Percentiles rank a stretch among this genome's conserved stretches.
These are phyloP conservation scores for Tenualosa ilisha DNA, from an alignment of 2,797 vertebrate genomes.

Conservation along the genomic window DNA sequence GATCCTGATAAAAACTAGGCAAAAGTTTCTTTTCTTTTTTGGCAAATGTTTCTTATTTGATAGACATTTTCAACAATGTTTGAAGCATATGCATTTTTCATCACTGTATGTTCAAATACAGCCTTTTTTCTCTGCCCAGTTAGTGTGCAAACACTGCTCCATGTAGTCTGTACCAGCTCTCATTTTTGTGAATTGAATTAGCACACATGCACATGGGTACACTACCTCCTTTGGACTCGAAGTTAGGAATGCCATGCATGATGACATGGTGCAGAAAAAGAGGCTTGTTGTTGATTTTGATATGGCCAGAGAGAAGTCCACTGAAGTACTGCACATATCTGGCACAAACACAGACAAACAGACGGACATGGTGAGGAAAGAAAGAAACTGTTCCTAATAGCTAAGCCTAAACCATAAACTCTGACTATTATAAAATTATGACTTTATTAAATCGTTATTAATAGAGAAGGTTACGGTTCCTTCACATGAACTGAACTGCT, in stretches of 20 bases:
- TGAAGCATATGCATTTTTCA: no score
- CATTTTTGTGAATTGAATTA: no score
- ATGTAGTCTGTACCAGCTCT: no score
- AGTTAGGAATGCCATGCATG: slow-evolving; percentile 98
- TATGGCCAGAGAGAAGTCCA: slow-evolving; percentile 90
- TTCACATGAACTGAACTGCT: neutral
- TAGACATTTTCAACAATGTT: no score
- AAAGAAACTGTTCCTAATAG: neutral
- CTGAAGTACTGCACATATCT: slow-evolving; percentile 82
- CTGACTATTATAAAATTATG: no score
- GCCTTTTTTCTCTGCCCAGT: no score
- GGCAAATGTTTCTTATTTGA: no score
- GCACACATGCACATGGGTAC: neutral
- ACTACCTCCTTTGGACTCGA: slow-evolving; percentile 91
- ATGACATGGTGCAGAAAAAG: slow-evolving; percentile 96
- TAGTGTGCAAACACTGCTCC: no score
- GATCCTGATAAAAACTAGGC: no score
- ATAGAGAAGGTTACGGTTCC: neutral
- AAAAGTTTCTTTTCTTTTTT: no score
- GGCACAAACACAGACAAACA: neutral
- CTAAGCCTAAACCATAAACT: neutral
- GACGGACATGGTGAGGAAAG: neutral
- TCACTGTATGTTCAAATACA: no score
- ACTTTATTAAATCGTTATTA: neutral
- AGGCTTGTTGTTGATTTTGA: slow-evolving; percentile 98